Evolutionary conservation across 2,113 vertebrate species (phyloP).

Genomic region (Cinclus mexicanus): DNA sequence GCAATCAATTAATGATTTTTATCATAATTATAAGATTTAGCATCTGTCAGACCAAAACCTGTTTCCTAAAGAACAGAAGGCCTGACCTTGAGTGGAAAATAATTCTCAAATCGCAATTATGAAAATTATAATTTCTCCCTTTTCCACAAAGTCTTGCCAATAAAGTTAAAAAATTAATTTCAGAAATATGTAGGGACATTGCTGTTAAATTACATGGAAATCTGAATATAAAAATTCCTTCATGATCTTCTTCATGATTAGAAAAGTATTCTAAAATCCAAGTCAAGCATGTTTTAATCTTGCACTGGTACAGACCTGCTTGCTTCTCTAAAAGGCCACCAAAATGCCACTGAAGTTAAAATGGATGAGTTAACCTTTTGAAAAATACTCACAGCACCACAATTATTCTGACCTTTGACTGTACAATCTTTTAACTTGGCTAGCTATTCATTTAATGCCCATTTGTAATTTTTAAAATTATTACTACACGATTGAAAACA

Average conservation of each 20-base stretch:
- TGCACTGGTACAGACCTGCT: slow-evolving; percentile 17
- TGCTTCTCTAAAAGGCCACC: slow-evolving; percentile 68
- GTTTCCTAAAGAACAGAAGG: slow-evolving; percentile 49
- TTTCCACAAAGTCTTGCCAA: slow-evolving; percentile 41
- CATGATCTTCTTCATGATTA: neutral
- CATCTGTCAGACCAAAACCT: slow-evolving; percentile 34
- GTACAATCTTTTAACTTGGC: slow-evolving; percentile 44
- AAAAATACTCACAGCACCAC: slow-evolving; percentile 43
- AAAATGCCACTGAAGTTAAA: slow-evolving; percentile 76
- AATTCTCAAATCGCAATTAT: slow-evolving; percentile 43
- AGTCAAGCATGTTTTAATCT: slow-evolving; percentile 24
- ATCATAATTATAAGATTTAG: slow-evolving; percentile 48
- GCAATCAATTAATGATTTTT: slow-evolving; percentile 58
- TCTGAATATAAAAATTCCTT: slow-evolving; percentile 19
- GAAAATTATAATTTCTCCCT: slow-evolving; percentile 42
- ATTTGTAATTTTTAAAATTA: slow-evolving; percentile 61
- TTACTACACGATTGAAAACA: slow-evolving; percentile 26
- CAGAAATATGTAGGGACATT: neutral
- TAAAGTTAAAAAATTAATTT: slow-evolving; percentile 40
- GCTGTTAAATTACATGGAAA: slow-evolving; percentile 35
- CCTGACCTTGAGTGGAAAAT: slow-evolving; percentile 52
- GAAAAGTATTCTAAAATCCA: slow-evolving; percentile 51
- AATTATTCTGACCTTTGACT: slow-evolving; percentile 69
- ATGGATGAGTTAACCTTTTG: slow-evolving; percentile 74
- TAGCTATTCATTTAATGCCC: slow-evolving; percentile 37